Evolutionary conservation across 2,113 vertebrate genomes (phyloP), one percentile per base, ranked within the genome.

Genomic region (Alouatta palliata): DNA sequence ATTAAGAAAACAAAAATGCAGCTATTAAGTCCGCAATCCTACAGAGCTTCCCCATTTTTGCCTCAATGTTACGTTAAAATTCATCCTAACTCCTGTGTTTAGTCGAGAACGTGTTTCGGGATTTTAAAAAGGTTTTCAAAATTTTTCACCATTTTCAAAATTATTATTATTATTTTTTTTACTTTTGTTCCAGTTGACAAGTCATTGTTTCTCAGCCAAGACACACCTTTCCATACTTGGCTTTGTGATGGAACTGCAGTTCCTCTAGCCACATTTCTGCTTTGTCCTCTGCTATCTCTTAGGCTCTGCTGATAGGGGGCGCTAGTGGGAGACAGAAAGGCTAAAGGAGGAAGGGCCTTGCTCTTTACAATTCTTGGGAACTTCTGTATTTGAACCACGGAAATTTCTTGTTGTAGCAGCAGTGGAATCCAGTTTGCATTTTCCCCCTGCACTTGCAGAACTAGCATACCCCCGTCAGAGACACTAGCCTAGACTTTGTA

Each of bases 321-420:
- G 14, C 21, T 4, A 19, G 52, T 1, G 19, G 9, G 27, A 71
- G 6, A 20, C 6, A 2, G 10, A 52, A 66, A 58, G 27, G 0
- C 35, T 40, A 2, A 9, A 81, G 47, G 43, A 84, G 17, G 12
- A 32, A 40, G 14, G 32, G 0, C 14, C 21, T 35, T 56, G 25
- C 11, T n/a, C 3, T 13, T 68, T 19, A 6, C 0, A 43, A 1
- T 17, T 66, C 66, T 40, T 19, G 23, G n/a, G 13, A 54, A 30
- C 0, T 11, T 61, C 49, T 71, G 66, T 27, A 85, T 37, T 7
- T 40, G 14, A 37, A 3, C 16, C 23, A 30, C 14, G 32, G 20
- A 8, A 13, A 8, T 43, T 16, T 30, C 12, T 54, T 4, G 6
- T 2, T 3, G 10, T 1, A 54, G 45, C 40, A 83, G 70, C n/a